A percentile compares a stretch with the other conserved stretches of the same genome.
Conservation (phyloP, 2,888 invertebrate genomes). For the Pinctada fucata region DNA sequence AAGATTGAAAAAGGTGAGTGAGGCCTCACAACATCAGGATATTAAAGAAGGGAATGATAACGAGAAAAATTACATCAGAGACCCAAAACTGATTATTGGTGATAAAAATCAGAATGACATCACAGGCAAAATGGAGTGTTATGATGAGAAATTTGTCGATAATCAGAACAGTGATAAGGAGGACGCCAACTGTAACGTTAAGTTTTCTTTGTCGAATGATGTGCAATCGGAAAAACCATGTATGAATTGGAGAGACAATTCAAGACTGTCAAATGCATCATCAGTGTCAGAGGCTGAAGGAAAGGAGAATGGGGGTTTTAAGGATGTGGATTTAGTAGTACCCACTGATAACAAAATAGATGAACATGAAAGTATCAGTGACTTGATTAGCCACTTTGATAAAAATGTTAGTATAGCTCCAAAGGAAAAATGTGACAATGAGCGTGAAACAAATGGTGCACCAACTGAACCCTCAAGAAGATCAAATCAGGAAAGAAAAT, state of each 20-base stretch:
- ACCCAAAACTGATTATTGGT: conserved; percentile 3
- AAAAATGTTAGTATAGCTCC: background rate
- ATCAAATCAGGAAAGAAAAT: background rate
- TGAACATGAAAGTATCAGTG: background rate
- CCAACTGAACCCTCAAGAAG: background rate
- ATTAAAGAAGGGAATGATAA: background rate
- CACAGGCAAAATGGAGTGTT: conserved; percentile 26
- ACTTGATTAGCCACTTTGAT: background rate
- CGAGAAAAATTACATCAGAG: conserved; percentile 14
- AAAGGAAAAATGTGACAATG: background rate
- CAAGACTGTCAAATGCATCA: background rate
- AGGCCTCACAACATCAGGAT: too few relatives aligned
- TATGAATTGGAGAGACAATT: background rate
- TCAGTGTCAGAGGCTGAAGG: background rate
- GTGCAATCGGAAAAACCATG: background rate
- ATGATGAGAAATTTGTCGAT: conserved; percentile 2
- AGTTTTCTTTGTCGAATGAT: background rate
- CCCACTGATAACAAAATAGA: background rate
- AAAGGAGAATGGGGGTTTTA: background rate
- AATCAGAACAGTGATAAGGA: background rate
- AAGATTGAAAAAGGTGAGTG: too few relatives aligned
- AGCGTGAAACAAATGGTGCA: background rate
- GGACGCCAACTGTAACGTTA: background rate
- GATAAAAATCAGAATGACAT: conserved; percentile 15
- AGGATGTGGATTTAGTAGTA: background rate